Evolutionary conservation across 2,797 vertebrate genomes (phyloP), one percentile per base, ranked within the genome.

Genomic region (Enoplosus armatus): DNA sequence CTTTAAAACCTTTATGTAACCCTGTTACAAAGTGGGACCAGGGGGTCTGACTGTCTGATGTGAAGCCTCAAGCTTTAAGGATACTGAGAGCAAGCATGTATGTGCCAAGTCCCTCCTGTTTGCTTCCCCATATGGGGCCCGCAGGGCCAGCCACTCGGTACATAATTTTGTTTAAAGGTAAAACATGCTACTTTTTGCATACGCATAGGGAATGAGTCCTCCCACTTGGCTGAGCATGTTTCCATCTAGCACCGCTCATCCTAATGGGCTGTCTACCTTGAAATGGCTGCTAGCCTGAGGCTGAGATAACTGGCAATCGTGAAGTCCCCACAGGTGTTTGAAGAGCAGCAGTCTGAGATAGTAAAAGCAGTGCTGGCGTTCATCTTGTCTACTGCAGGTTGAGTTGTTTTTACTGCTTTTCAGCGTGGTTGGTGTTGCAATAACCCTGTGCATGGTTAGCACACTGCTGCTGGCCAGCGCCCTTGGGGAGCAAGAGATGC

Each of bases 381-480:
- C 2, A 27, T 59, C 20, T 67, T 0, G 0, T 35, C 4, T 20
- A 6, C 56, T 53, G 39, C 24, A 18, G 4, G 43, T 54, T 75
- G 26, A 37, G 20, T 54, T 41, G 6, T 24, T 50, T 74, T 47
- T n/a, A 63, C 22, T 67, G 39, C 24, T 14, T 51, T 22, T 37
- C 37, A 67, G 6, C 4, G 7, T 27, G 8, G 16, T 35, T 54
- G 24, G 4, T 79, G 60, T 65, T 77, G 68, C 10, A 77, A 45
- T 51, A 33, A 67, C 72, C 16, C 26, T 29, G 1, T 43, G 12
- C 26, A 67, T 43, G 51, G 6, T 60, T n/a, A 31, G 47, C 55
- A 67, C 39, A 70, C 41, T 66, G 31, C 27, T 41, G 35, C 39
- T 39, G 65, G 26, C 27, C 51, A 77, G 70, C 73, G 4, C 48